These are phyloP conservation scores for Brotogeris chrysoptera DNA, from an alignment of 2,797 vertebrate species.

Conservation along the genomic window DNA sequence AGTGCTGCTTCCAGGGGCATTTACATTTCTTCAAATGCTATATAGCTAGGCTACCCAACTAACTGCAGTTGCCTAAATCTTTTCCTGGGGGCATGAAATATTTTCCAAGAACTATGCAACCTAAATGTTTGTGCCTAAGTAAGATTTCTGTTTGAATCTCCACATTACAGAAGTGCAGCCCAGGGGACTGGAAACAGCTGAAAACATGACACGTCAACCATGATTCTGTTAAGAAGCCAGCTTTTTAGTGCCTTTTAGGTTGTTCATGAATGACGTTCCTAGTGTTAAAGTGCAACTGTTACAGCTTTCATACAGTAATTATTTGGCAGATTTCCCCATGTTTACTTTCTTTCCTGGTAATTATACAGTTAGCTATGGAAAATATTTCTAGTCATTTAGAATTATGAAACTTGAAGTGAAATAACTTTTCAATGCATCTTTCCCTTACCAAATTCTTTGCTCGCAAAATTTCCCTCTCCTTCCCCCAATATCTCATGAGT, in stretches of 20 bases:
- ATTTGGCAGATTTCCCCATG: background rate
- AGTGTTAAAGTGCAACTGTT: background rate
- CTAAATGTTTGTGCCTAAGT: background rate
- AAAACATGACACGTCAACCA: accelerated
- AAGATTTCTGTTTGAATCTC: background rate
- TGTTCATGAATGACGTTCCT: background rate
- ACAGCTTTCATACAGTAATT: background rate
- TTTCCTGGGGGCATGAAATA: background rate
- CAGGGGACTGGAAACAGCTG: background rate
- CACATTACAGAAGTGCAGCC: background rate
- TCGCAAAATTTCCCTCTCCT: no score
- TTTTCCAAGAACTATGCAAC: background rate
- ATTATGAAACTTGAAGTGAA: background rate
- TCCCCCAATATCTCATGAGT: background rate
- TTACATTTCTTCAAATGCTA: background rate
- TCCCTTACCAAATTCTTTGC: no score
- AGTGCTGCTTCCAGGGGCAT: background rate
- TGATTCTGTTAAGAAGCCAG: background rate
- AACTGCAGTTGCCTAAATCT: background rate
- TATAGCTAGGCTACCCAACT: background rate
- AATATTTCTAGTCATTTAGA: background rate
- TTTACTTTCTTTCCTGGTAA: background rate
- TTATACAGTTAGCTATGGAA: background rate
- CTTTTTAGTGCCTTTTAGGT: background rate
- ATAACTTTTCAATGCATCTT: background rate